Evolutionary conservation across 2,113 vertebrate genomes (phyloP).

Genomic region (Myrmecobius fasciatus): DNA sequence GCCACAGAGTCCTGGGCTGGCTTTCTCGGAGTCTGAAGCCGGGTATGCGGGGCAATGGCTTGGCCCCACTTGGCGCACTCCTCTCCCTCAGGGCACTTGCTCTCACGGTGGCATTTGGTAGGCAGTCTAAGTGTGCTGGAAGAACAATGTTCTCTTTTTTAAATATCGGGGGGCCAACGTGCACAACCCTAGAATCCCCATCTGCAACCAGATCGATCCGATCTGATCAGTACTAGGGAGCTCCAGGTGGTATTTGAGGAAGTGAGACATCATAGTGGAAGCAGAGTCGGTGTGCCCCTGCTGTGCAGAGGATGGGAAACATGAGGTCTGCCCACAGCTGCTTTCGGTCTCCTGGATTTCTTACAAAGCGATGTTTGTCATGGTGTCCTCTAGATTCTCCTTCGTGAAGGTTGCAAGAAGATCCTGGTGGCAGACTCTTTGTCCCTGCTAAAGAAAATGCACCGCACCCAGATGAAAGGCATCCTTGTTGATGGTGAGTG

Average conservation of each 20-base stretch:
- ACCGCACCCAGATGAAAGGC: constrained; percentile 95
- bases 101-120: not conserved
- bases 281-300: not conserved
- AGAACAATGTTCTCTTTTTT: not conserved
- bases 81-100: too few species aligned
- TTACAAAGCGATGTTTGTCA: not conserved
- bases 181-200: not conserved
- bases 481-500: constrained; percentile 92
- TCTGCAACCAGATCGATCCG: not conserved
- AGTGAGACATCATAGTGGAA: not conserved
- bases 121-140: not conserved
- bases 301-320: not conserved
- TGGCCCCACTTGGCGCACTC: not conserved
- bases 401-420: constrained; percentile 98
- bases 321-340: not conserved
- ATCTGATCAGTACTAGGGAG: not conserved
- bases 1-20: not conserved
- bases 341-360: not conserved
- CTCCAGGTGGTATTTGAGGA: too few species aligned
- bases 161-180: not conserved
- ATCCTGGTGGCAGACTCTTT: constrained; percentile 97
- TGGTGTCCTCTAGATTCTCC: constrained; percentile 88
- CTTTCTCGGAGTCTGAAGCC: too few species aligned
- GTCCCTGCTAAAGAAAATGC: constrained; percentile 97
- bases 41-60: not conserved